These are phyloP conservation scores for Sympetrum striolatum DNA, from an alignment of 2,888 invertebrate genomes.

Conservation along the genomic window DNA sequence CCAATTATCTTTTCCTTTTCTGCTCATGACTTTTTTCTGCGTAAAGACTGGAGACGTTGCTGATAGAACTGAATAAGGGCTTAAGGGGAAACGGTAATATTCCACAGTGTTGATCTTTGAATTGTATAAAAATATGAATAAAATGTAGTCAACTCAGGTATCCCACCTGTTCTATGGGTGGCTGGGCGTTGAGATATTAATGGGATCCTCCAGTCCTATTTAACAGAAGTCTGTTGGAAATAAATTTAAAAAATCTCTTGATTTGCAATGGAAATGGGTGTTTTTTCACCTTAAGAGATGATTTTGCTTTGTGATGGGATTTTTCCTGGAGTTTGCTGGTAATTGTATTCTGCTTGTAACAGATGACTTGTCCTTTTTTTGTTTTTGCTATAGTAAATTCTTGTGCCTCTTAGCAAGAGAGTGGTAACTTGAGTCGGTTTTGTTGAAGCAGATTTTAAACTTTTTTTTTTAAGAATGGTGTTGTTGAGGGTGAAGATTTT, in stretches of 20 bases:
- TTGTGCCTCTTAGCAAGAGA: slow-evolving; percentile 33
- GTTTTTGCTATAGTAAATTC: background rate
- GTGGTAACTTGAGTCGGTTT: slow-evolving; percentile 34
- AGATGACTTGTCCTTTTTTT: background rate
- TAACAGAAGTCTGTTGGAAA: background rate
- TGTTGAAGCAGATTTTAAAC: slow-evolving; percentile 16
- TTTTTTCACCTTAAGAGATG: background rate
- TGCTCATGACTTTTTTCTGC: background rate
- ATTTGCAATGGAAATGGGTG: slow-evolving; percentile 9
- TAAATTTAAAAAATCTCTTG: background rate
- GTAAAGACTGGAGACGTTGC: background rate
- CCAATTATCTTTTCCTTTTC: background rate
- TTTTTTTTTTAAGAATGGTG: slow-evolving; percentile 7
- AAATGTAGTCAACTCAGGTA: slow-evolving; percentile 11
- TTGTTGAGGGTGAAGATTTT: slow-evolving; percentile 35
- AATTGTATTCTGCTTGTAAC: background rate
- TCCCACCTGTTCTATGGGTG: background rate
- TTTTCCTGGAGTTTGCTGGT: background rate
- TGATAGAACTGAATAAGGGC: background rate
- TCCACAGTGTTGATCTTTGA: no score
- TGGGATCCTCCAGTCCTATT: background rate
- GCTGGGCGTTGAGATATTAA: slow-evolving; percentile 1
- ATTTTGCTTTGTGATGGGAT: background rate
- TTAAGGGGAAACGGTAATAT: no score
- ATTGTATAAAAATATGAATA: background rate